Evolutionary conservation across 1,140 invertebrate species (phyloP).

Genomic region (Daktulosphaira vitifoliae): DNA sequence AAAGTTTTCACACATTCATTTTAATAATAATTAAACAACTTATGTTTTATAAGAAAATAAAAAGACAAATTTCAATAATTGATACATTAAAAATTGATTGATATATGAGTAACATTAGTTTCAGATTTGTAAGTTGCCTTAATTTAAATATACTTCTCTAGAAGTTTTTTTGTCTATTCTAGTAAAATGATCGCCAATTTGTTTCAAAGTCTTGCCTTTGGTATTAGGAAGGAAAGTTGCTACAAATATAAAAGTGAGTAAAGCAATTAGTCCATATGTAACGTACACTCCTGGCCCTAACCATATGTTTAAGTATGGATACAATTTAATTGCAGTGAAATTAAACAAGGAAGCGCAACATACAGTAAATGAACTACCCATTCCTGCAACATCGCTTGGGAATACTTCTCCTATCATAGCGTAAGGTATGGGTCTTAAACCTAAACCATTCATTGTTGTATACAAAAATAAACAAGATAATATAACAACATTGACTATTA

Average conservation of each 20-base stretch:
- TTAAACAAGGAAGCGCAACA: slow-evolving; percentile 47
- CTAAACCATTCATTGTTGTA: slow-evolving; percentile 48
- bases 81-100: no score
- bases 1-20: no score
- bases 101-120: no score
- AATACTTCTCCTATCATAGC: slow-evolving; percentile 50
- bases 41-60: no score
- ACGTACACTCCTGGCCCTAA: slow-evolving; percentile 57
- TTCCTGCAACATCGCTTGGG: slow-evolving; percentile 45
- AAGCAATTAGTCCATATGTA: slow-evolving; percentile 58
- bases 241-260: slow-evolving; percentile 60
- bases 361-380: slow-evolving; percentile 53
- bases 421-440: slow-evolving; percentile 56
- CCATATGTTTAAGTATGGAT: slow-evolving; percentile 49
- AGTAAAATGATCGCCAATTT: slow-evolving; percentile 48
- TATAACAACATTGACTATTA: not conserved
- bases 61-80: no score
- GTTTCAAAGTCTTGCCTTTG: slow-evolving; percentile 60
- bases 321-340: slow-evolving; percentile 65
- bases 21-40: no score
- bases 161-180: no score
- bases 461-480: slow-evolving; percentile 42
- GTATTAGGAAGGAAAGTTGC: slow-evolving; percentile 67
- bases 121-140: no score
- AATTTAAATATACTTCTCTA: no score